Conservation (phyloP, 2,888 invertebrate species). For the Luperina testacea region DNA sequence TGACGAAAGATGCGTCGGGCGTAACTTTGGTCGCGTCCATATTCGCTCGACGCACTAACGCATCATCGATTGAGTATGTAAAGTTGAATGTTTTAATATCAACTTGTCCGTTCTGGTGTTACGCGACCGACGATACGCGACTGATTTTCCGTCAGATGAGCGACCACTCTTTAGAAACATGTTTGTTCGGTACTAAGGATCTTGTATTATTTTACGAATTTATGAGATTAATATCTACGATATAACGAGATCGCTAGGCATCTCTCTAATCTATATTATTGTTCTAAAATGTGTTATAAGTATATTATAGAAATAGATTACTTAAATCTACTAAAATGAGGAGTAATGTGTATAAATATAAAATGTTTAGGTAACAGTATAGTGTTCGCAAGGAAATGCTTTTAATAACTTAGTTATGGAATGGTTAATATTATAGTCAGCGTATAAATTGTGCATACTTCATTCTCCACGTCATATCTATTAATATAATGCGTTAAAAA, state of each 20-base stretch:
- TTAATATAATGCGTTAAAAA: slow-evolving; percentile 4
- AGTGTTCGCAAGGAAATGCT: slow-evolving; percentile 20
- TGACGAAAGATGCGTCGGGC: neutral
- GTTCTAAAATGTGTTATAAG: slow-evolving; percentile 48
- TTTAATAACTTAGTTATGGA: slow-evolving; percentile 54
- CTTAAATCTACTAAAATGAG: slow-evolving; percentile 36
- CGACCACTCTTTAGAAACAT: neutral
- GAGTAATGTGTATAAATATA: slow-evolving; percentile 34
- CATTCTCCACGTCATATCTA: slow-evolving; percentile 13
- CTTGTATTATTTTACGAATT: slow-evolving; percentile 15
- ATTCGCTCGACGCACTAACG: neutral
- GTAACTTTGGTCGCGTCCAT: neutral
- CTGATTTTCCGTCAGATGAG: too few species aligned
- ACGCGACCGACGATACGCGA: too few species aligned
- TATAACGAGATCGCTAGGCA: slow-evolving; percentile 63
- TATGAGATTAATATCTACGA: slow-evolving; percentile 31
- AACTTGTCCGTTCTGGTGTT: neutral
- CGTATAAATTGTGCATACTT: slow-evolving; percentile 44
- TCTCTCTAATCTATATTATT: slow-evolving; percentile 58
- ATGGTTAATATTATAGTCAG: slow-evolving; percentile 55
- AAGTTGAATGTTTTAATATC: neutral
- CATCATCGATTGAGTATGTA: neutral
- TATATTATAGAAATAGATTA: slow-evolving; percentile 28
- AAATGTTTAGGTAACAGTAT: slow-evolving; percentile 26
- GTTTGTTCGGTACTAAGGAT: neutral